Base-by-base conservation (phyloP, 2,797 vertebrate species). In the Furcifer pardalis region DNA sequence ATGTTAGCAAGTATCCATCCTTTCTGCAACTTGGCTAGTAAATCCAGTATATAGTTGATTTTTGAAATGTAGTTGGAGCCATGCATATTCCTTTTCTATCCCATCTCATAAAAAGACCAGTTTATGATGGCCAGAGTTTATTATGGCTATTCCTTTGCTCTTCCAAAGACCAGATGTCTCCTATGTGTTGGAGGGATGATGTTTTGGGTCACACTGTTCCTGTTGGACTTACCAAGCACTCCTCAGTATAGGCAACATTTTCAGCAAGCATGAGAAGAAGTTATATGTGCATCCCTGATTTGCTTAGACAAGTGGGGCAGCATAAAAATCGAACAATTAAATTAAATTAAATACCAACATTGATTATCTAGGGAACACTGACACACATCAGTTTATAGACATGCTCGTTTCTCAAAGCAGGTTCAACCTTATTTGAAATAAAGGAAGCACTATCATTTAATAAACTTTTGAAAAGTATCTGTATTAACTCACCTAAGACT, bases 361-460 rank as follows among this genome's bases (percentile, higher is more conserved):
- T n/a, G 32, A 32, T 9, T 17, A 74, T 10, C 12, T 2, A 27
- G n/a, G 76, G 62, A 56, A 68, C 56, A 23, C 30, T 66, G 44
- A 6, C 35, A 69, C 30, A 59, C 30, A 59, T 52, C 46, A 30
- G 10, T 80, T 83, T 23, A 7, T 69, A 44, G 1, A 91, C 83
- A 59, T 66, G 27, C 6, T 1, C 10, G 7, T 83, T 86, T 32
- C 52, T 56, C 23, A 87, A 27, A 35, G 30, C 42, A 86, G 3
- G 9, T 32, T 77, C 40, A 56, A n/a, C 46, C 62, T 75, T 85
- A 49, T 71, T 85, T 87, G 32, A 12, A 83, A 87, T 81, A 86
- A 86, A 86, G 81, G 42, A 8, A 88, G 69, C 68, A 82, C 81
- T 68, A 86, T 84, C 87, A 87, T 88, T 76, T 87, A 90, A 83